These are phyloP conservation scores for Lepidurus arcticus DNA, from an alignment of 1,140 invertebrate genomes.

Conservation along the genomic window DNA sequence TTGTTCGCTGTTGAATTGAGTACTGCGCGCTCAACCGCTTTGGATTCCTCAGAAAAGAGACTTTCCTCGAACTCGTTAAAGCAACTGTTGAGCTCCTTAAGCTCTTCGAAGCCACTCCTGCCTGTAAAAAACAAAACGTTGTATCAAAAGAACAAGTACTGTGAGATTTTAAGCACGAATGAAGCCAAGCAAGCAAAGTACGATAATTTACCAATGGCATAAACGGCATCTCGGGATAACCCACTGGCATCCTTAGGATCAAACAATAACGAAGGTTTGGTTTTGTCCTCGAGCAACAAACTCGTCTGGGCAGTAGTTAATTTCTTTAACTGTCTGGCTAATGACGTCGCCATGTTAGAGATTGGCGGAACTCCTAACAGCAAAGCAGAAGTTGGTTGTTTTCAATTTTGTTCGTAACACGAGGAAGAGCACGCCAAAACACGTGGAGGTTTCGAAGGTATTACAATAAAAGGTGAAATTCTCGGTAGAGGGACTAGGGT, in stretches of 20 bases:
- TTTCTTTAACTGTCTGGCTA: conserved; percentile 74
- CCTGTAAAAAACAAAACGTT: conserved; percentile 43
- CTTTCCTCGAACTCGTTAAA: conserved; percentile 68
- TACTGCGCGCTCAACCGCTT: conserved; percentile 71
- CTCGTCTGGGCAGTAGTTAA: conserved; percentile 71
- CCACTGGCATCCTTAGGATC: conserved; percentile 79
- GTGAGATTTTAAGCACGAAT: conserved; percentile 29
- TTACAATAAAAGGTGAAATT: no score
- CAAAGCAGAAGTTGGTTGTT: no score
- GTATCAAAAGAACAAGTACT: conserved; percentile 30
- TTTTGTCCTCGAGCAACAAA: conserved; percentile 57
- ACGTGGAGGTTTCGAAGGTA: no score
- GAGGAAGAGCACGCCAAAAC: no score
- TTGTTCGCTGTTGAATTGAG: conserved; percentile 67
- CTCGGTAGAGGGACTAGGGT: no score
- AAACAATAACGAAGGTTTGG: conserved; percentile 75
- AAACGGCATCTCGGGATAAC: conserved; percentile 73
- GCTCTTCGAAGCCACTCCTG: conserved; percentile 69
- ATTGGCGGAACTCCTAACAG: no score
- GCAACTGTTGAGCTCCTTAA: conserved; percentile 61
- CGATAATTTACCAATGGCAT: conserved; percentile 62
- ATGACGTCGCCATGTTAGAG: conserved; percentile 54
- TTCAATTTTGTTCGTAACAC: no score
- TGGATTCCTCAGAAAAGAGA: conserved; percentile 67
- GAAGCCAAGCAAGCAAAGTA: not conserved